Conservation (phyloP, 1,140 invertebrate species). For the Macrostomum lignano region DNA sequence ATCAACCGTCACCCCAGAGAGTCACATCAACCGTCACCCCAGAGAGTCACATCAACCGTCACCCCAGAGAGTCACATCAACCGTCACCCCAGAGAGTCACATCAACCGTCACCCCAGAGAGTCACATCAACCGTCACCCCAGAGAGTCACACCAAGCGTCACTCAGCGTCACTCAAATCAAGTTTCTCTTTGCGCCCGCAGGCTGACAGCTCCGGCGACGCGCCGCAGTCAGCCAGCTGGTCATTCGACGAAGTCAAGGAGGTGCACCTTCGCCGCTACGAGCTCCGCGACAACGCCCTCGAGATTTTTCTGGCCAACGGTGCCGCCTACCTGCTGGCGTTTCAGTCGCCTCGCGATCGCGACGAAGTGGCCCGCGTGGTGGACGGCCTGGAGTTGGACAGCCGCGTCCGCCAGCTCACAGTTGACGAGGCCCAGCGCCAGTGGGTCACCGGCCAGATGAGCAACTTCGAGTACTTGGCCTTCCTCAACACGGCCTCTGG, state of each 20-base stretch:
- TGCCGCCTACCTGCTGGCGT: conserved; percentile 46
- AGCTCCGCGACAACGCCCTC: conserved; percentile 46
- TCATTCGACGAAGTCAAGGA: conserved; percentile 13
- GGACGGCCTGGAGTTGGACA: not conserved
- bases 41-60: too few species aligned
- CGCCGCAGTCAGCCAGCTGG: too few species aligned
- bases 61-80: too few species aligned
- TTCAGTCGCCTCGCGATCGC: conserved; percentile 30
- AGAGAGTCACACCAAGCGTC: too few species aligned
- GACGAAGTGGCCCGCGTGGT: not conserved
- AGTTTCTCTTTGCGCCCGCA: too few species aligned
- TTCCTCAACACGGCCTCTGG: conserved; percentile 41
- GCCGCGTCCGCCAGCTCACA: not conserved
- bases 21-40: too few species aligned
- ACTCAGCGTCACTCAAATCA: too few species aligned
- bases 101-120: too few species aligned
- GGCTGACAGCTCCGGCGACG: too few species aligned
- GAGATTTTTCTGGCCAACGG: conserved; percentile 52
- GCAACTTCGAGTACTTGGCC: conserved; percentile 5
- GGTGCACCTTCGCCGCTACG: conserved; percentile 43
- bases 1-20: too few species aligned
- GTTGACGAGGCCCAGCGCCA: not conserved
- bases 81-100: too few species aligned
- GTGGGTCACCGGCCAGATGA: not conserved
- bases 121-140: too few species aligned